Conservation (phyloP, 2,797 vertebrate genomes). For the Orientallactaga sibirica region DNA sequence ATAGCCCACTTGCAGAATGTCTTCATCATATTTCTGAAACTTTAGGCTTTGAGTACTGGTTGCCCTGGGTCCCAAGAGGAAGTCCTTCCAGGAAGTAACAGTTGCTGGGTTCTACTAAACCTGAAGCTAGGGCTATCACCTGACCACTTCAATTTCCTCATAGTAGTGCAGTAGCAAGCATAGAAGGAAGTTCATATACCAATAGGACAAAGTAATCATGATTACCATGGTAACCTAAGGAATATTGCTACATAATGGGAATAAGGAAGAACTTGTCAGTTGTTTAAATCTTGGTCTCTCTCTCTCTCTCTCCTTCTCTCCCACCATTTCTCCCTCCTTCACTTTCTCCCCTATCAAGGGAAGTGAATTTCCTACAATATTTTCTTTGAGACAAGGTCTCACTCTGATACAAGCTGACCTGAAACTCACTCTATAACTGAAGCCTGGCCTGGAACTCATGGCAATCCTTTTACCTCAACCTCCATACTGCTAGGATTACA, state of each 20-base stretch:
- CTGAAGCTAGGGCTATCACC: conserved; percentile 4
- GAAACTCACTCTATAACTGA: too few relatives aligned
- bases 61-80: neutral
- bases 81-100: neutral
- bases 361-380: neutral
- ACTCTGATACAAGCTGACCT: too few relatives aligned
- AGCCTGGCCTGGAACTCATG: too few relatives aligned
- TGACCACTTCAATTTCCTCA: neutral
- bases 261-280: neutral
- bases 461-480: too few relatives aligned
- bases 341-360: neutral
- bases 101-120: neutral
- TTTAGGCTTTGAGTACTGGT: neutral
- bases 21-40: neutral
- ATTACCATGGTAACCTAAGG: conserved; percentile 11
- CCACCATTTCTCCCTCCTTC: too few relatives aligned
- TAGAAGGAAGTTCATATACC: conserved; percentile 15
- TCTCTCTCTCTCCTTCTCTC: neutral
- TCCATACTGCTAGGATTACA: too few relatives aligned
- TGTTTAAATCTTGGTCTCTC: neutral
- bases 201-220: neutral
- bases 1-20: neutral
- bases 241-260: neutral
- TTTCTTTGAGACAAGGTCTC: neutral
- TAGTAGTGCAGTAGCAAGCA: neutral